Evolutionary conservation across 1,140 invertebrate genomes (phyloP).

Genomic region (Drosophila ercepeae): DNA sequence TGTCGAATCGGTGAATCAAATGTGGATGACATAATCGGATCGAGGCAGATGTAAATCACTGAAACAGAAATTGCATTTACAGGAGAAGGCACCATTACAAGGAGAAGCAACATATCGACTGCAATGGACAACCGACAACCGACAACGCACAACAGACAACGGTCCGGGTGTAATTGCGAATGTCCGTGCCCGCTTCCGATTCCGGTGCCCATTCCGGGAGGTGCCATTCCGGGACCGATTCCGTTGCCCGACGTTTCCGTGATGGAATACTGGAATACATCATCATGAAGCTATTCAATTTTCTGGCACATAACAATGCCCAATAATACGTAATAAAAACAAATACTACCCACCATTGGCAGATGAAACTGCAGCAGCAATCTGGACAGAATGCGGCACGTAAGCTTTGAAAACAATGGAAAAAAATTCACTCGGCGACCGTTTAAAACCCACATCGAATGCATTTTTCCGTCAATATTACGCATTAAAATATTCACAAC

Average conservation of each 20-base stretch:
- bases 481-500: neutral
- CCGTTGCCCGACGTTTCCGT: conserved; percentile 30
- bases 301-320: conserved; percentile 1
- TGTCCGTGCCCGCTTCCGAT: conserved; percentile 42
- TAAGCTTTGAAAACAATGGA: conserved; percentile 5
- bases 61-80: conserved; percentile 8
- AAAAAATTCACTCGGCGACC: conserved; percentile 9
- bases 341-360: neutral
- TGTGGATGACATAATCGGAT: conserved; percentile 36
- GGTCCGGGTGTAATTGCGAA: conserved; percentile 36
- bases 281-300: conserved; percentile 22
- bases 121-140: conserved; percentile 1
- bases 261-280: conserved; percentile 22
- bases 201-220: conserved; percentile 37
- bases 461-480: conserved; percentile 2
- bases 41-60: conserved; percentile 20
- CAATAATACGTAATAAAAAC: conserved; percentile 12
- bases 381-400: conserved; percentile 10
- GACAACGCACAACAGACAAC: conserved; percentile 1
- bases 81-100: too few species aligned
- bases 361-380: conserved; percentile 5
- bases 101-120: neutral
- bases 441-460: conserved; percentile 23
- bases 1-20: conserved; percentile 33
- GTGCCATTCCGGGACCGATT: conserved; percentile 20